Evolutionary conservation across 2,888 invertebrate genomes (phyloP).

Genomic region (Andricus quercusramuli): DNA sequence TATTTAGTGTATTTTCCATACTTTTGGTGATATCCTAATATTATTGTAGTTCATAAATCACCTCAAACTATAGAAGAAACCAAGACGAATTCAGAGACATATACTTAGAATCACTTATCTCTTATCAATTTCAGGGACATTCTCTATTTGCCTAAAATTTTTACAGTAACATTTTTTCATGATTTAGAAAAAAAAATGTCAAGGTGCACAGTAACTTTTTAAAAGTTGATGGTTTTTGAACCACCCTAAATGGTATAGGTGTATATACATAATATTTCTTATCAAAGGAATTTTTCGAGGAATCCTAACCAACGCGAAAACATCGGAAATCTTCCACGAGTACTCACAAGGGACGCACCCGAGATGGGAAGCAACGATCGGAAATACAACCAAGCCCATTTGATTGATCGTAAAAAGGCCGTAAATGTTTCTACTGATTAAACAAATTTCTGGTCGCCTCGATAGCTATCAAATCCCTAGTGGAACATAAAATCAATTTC

Average conservation of each 20-base stretch:
- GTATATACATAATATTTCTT: not conserved
- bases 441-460: conserved; percentile 25
- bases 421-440: conserved; percentile 36
- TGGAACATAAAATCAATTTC: conserved; percentile 31
- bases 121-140: too few relatives aligned
- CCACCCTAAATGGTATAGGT: not conserved
- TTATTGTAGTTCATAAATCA: too few relatives aligned
- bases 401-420: conserved; percentile 31
- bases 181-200: too few relatives aligned
- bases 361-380: conserved; percentile 36
- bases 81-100: too few relatives aligned
- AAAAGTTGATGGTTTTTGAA: too few relatives aligned
- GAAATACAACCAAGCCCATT: conserved; percentile 25
- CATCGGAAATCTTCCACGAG: not conserved
- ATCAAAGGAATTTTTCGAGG: conserved; percentile 12
- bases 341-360: conserved; percentile 1
- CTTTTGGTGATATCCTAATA: too few relatives aligned
- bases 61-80: too few relatives aligned
- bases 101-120: too few relatives aligned
- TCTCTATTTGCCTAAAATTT: too few relatives aligned
- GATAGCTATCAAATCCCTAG: conserved; percentile 11
- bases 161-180: too few relatives aligned
- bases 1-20: too few relatives aligned
- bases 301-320: conserved; percentile 2
- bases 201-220: too few relatives aligned